phyloP scores from a whole-genome alignment of 2,113 vertebrate species.

The Tonatia bakeri region DNA sequence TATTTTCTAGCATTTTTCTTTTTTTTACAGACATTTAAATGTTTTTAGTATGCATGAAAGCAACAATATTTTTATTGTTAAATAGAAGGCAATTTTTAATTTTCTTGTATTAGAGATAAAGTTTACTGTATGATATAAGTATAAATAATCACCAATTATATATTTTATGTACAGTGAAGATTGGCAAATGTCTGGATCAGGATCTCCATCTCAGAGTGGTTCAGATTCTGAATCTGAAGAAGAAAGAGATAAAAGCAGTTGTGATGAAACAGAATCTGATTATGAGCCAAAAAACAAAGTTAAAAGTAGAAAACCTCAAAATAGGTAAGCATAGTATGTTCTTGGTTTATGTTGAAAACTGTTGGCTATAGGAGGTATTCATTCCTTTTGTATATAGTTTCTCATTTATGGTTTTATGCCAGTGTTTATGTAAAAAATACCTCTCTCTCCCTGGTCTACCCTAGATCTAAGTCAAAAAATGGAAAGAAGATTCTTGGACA shows the following conservation, averaged over 20 bases:
- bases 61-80: not conserved
- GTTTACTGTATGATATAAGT: not conserved
- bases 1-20: not conserved
- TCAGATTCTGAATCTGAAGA: slow-evolving; percentile 89
- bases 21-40: not conserved
- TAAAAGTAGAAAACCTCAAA: slow-evolving; percentile 93
- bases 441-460: not conserved
- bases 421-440: slow-evolving; percentile 35
- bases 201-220: slow-evolving; percentile 83
- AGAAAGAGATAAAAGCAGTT: slow-evolving; percentile 85
- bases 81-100: not conserved
- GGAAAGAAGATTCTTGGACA: slow-evolving; percentile 88
- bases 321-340: slow-evolving; percentile 83
- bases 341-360: not conserved
- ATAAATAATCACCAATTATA: slow-evolving; percentile 28
- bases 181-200: slow-evolving; percentile 93
- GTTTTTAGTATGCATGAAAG: not conserved
- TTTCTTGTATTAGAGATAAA: slow-evolving; percentile 41
- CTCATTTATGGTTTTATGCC: not conserved
- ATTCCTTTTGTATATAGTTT: not conserved
- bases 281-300: slow-evolving; percentile 97
- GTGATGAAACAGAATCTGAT: slow-evolving; percentile 96
- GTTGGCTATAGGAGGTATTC: not conserved
- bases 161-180: slow-evolving; percentile 81
- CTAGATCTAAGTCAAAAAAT: slow-evolving; percentile 90